Conservation (phyloP, 2,113 vertebrate genomes). For the Clarias magur region DNA sequence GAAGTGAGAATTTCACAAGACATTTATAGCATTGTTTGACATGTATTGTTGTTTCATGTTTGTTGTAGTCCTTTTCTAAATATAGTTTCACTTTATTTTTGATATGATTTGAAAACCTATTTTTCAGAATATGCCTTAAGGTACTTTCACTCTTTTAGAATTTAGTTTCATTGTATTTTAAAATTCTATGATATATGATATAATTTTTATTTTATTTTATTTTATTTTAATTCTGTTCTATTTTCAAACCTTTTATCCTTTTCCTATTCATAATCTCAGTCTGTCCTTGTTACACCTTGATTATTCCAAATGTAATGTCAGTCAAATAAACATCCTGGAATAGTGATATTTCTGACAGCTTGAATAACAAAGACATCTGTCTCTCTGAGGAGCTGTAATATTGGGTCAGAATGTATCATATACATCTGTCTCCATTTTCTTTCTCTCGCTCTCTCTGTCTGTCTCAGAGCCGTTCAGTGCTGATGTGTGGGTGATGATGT, state of each 20-base stretch:
- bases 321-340: neutral
- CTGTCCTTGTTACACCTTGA: neutral
- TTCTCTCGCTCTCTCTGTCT: slow-evolving; percentile 35
- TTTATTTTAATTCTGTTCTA: neutral
- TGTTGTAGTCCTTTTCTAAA: neutral
- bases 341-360: neutral
- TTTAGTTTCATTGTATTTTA: neutral
- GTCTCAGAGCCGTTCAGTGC: slow-evolving; percentile 95
- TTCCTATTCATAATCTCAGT: neutral
- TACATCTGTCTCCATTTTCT: neutral
- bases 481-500: slow-evolving; percentile 99
- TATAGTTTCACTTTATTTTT: neutral
- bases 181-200: neutral
- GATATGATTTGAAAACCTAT: neutral
- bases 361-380: neutral
- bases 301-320: neutral
- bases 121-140: too few species aligned
- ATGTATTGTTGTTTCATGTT: neutral
- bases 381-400: neutral
- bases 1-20: slow-evolving; percentile 1
- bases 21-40: slow-evolving; percentile 11
- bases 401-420: slow-evolving; percentile 14
- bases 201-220: neutral
- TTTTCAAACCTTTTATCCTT: neutral
- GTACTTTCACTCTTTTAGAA: too few species aligned